Evolutionary conservation across 2,888 invertebrate genomes (phyloP), one percentile per base, ranked within the genome.

Genomic region (Catocala fraxini): DNA sequence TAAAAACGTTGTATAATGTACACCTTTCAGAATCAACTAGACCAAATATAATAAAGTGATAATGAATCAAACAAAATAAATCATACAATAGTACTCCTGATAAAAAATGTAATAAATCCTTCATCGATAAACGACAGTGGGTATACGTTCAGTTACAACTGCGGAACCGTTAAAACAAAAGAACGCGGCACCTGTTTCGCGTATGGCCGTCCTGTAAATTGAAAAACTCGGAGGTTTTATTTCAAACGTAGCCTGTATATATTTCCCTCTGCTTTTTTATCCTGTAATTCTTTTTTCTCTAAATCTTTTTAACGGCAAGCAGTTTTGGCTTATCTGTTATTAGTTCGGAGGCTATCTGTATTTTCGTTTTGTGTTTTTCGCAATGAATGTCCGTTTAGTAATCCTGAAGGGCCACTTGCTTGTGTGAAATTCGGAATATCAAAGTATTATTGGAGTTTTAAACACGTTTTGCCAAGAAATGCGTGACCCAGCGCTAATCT

Each of bases 271-370:
- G 2, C n/a, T 43, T 57, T 51, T 47, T 15, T 15, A 41, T 33
- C n/a, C 9, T 39, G 39, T 47, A 62, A 73, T 52, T 47, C 41
- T 53, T 49, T 59, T 56, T 61, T 56, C 49, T 57, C 49, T 64
- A 67, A 68, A 65, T 70, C 63, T 63, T 56, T 70, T 65, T 63
- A 68, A 76, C 41, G 55, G 55, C 59, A 52, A 62, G 49, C 59
- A 47, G 9, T 68, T 73, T 62, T 48, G 51, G 63, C 55, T 71
- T 67, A 65, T 77, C 60, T 52, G 46, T 71, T 68, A 67, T 73
- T 67, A 68, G 64, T 63, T 47, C 67, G 54, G 46, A 62, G 57
- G 66, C 65, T 65, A 73, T 71, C 70, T 67, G 56, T 43, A 43
- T 57, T 59, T 63, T 63, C 48, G 57, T 76, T 70, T 70, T 55